A percentile compares a stretch with the other conserved stretches of the same genome.
Evolutionary conservation across 2,888 invertebrate genomes (phyloP).

Genomic region (Phymatocera aterrima): DNA sequence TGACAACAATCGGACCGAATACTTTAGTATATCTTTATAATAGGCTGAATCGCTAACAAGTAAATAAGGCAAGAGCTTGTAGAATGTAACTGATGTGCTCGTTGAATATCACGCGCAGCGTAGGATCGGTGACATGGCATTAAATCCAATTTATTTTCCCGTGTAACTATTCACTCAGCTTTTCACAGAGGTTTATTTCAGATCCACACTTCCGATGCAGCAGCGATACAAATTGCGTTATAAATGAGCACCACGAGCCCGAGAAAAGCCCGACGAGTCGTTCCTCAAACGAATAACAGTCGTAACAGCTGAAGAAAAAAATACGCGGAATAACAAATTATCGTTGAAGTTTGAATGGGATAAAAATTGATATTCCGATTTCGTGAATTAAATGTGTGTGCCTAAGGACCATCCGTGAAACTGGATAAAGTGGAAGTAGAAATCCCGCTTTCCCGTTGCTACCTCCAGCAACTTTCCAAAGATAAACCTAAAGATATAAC

Average conservation of each 20-base stretch:
- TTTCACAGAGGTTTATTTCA: conserved; percentile 21
- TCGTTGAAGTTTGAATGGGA: not conserved
- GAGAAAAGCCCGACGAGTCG: not conserved
- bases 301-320: not conserved
- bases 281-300: not conserved
- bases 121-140: not conserved
- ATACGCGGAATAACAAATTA: not conserved
- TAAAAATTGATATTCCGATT: not conserved
- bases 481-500: no score
- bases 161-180: conserved; percentile 9
- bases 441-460: no score
- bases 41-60: no score
- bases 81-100: not conserved
- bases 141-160: conserved; percentile 31
- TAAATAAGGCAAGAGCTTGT: no score
- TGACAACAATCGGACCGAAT: no score
- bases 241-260: not conserved
- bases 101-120: no score
- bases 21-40: no score
- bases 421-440: not conserved
- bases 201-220: conserved; percentile 1
- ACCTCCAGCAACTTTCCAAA: not conserved
- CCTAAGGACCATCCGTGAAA: not conserved
- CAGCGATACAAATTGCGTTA: conserved; percentile 21
- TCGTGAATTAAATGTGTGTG: not conserved